Base-by-base conservation (phyloP, 2,113 vertebrate genomes). In the Oryzias javanicus region DNA sequence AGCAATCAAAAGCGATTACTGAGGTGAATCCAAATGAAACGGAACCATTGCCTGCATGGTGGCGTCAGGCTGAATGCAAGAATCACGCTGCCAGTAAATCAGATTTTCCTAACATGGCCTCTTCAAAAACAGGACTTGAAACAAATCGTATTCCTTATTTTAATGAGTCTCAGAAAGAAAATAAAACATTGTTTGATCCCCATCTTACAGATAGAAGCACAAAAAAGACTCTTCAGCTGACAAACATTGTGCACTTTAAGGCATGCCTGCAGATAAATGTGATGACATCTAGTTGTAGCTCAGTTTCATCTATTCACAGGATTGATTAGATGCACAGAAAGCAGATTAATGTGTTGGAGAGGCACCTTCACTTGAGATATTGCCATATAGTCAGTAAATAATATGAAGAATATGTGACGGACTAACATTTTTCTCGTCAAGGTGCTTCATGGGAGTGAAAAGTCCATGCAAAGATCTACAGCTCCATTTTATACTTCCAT, bases 271-370 rank as follows among this genome's bases (percentile, higher is more conserved):
- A 82, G 82, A 82, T 82, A 84, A 84, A 88, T 89, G 78, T 78
- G 79, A 90, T 83, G 88, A 85, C 86, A 86, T 70, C 60, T 49
- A 73, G 69, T 75, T 70, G 72, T 62, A 68, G 79, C 77, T 83
- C 60, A 58, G 67, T 80, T 82, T 87, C 79, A 86, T 90, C 88
- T 85, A 86, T 89, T 90, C 74, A 63, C 67, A 64, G 81, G 86
- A 89, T 90, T 85, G 88, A 91, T 90, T 88, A 74, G 85, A 84
- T 74, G 80, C 81, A 68, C 68, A 71, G 65, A 65, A 74, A 73
- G 72, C 40, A 86, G 88, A 89, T 78, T 59, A 84, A 90, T 89
- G 82, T 78, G 83, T 75, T 79, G 67, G 79, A 78, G 85, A 78
- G 75, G 81, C 76, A 67, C 76, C 76, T 80, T 81, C 71, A 60